A percentile compares a stretch with the other conserved stretches of the same genome.
These are phyloP conservation scores for Entelurus aequoreus DNA, from an alignment of 2,113 vertebrate species.

Conservation along the genomic window DNA sequence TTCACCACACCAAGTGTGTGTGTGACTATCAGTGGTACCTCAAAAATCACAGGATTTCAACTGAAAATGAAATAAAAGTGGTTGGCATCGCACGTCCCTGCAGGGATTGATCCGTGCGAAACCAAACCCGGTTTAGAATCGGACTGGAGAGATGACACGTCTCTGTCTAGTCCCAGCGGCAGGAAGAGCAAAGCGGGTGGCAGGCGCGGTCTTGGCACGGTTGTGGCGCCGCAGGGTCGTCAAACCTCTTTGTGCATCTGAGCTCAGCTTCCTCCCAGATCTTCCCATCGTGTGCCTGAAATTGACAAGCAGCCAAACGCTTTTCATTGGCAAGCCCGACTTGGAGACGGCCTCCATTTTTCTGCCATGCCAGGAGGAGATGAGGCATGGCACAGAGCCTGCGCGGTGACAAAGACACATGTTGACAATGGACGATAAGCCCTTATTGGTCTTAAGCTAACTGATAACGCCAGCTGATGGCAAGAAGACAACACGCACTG, in stretches of 20 bases:
- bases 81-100: too few relatives aligned
- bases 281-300: background rate
- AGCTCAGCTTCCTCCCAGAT: background rate
- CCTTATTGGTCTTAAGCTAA: slow-evolving; percentile 33
- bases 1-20: too few relatives aligned
- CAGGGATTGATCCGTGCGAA: too few relatives aligned
- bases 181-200: background rate
- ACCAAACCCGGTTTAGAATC: too few relatives aligned
- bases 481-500: slow-evolving; percentile 6
- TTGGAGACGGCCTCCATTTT: background rate
- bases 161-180: background rate
- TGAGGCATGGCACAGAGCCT: slow-evolving; percentile 1
- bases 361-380: slow-evolving; percentile 4
- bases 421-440: slow-evolving; percentile 31
- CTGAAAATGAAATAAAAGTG: too few relatives aligned
- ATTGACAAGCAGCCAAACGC: background rate
- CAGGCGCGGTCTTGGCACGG: background rate
- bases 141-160: too few relatives aligned
- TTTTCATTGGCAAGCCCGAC: slow-evolving; percentile 7
- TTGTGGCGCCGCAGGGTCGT: background rate
- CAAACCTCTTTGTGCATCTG: background rate
- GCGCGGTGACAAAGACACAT: background rate
- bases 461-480: slow-evolving; percentile 22
- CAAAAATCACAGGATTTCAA: too few relatives aligned
- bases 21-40: too few relatives aligned